Base-by-base conservation (phyloP, 2,797 vertebrate genomes). In the Xenentodon cancila region DNA sequence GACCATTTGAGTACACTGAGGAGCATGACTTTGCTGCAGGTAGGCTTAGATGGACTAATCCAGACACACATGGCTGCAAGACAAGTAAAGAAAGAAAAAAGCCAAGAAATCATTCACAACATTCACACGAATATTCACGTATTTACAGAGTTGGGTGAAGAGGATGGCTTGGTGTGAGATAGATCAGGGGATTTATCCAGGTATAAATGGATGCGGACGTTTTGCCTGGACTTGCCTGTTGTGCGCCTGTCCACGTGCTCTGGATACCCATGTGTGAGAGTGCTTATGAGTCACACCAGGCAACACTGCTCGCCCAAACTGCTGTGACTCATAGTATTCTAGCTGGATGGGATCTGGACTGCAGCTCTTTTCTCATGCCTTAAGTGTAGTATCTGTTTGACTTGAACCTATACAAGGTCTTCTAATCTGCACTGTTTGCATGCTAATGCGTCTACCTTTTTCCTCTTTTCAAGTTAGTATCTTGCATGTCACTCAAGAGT, bases 241-340 rank as follows among this genome's bases (percentile, higher is more conserved):
- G 53, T 71, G 43, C 64, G 55, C 64, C 81, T 42, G 17, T 87
- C 87, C 87, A 91, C 83, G 88, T 91, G 88, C 73, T 77, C 58
- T 75, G 48, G 75, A 74, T 80, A n/a, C 71, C 84, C 82, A 81
- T 90, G 83, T 88, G 85, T 79, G 82, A 68, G 22, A 32, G 71
- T 76, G 66, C 52, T 46, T 53, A 54, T 90, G 90, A 91, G 70
- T 92, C 90, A 91, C 22, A 0, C 67, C 84, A 86, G 79, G 89
- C 84, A 72, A 68, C 53, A 20, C 48, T 86, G 76, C 86, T 88
- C 86, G 83, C 79, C 81, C 63, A 77, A 72, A 68, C 69, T 25
- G 62, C 70, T 0, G 20, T 90, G 87, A 89, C 75, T 90, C 87
- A 89, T 51, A 1, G 50, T 72, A 54, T 53, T 56, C 77, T 62